Conservation (phyloP, 2,888 invertebrate species). For the Alsophila aescularia region DNA sequence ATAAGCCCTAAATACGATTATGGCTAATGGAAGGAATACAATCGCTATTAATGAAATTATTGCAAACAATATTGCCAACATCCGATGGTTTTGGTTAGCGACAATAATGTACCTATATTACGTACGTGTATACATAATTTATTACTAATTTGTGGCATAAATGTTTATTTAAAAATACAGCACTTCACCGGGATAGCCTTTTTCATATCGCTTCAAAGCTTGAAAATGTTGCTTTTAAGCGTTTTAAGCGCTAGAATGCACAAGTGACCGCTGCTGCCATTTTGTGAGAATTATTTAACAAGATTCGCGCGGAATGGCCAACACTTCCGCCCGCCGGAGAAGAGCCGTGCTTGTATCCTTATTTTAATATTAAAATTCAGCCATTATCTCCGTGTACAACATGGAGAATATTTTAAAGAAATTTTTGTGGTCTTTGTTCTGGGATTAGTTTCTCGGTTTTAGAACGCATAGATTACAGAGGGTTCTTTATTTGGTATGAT, state of each 20-base stretch:
- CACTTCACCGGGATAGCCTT: neutral
- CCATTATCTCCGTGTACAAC: conserved; percentile 42
- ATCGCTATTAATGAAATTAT: conserved; percentile 50
- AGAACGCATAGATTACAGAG: conserved; percentile 60
- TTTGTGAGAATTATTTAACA: conserved; percentile 75
- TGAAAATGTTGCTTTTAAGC: conserved; percentile 49
- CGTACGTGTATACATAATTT: neutral
- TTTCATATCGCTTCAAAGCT: conserved; percentile 55
- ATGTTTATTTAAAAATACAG: conserved; percentile 2
- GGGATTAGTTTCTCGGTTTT: conserved; percentile 38
- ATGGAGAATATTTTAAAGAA: conserved; percentile 34
- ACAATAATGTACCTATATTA: conserved; percentile 26
- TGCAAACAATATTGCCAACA: conserved; percentile 46
- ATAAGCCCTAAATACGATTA: conserved; percentile 52
- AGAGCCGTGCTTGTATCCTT: conserved; percentile 44
- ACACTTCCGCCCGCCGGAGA: conserved; percentile 53
- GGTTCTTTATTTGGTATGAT: conserved; percentile 66
- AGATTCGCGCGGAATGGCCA: conserved; percentile 74
- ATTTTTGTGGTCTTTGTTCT: conserved; percentile 36
- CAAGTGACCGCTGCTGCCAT: conserved; percentile 66
- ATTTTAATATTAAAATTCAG: conserved; percentile 61
- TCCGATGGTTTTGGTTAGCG: conserved; percentile 33
- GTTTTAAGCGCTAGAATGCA: conserved; percentile 50
- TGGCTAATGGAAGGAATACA: conserved; percentile 38
- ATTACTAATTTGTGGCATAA: neutral